phyloP scores from a whole-genome alignment of 2,888 invertebrate genomes.

The Nymphalis c-album region DNA sequence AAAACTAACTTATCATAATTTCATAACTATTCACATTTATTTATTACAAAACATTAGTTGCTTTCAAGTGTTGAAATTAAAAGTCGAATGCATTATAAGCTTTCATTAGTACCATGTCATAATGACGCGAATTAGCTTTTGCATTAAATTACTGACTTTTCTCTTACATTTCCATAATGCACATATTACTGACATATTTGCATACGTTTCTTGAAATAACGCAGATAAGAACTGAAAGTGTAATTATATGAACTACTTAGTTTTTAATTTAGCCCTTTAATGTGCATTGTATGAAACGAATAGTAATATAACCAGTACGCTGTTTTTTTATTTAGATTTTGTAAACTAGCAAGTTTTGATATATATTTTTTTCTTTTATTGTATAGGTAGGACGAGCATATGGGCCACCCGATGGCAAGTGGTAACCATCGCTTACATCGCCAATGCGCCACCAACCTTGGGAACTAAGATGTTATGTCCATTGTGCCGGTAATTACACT shows the following conservation, averaged over 20 bases:
- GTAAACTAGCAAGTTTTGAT: not conserved
- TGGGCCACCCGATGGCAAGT: too few species aligned
- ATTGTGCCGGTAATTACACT: too few species aligned
- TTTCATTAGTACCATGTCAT: slow-evolving; percentile 22
- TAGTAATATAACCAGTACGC: too few species aligned
- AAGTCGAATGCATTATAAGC: slow-evolving; percentile 12
- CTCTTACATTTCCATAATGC: slow-evolving; percentile 61
- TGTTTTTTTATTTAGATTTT: not conserved
- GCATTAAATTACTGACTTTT: slow-evolving; percentile 60
- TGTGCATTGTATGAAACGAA: not conserved
- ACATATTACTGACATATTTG: slow-evolving; percentile 49
- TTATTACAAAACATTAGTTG: not conserved
- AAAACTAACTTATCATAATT: too few species aligned
- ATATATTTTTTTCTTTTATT: not conserved
- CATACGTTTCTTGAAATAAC: slow-evolving; percentile 49
- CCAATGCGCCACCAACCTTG: too few species aligned
- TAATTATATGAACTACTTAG: slow-evolving; percentile 42
- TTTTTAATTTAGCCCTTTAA: slow-evolving; percentile 15
- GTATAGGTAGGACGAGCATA: too few species aligned
- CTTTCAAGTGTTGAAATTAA: slow-evolving; percentile 6
- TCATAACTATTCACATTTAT: too few species aligned
- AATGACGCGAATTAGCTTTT: slow-evolving; percentile 36
- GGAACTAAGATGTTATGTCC: too few species aligned
- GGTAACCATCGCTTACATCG: too few species aligned
- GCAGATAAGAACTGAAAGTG: slow-evolving; percentile 41